Evolutionary conservation across 2,113 vertebrate species (phyloP), one percentile per base, ranked within the genome.

Genomic region (Pteruthius melanotis): DNA sequence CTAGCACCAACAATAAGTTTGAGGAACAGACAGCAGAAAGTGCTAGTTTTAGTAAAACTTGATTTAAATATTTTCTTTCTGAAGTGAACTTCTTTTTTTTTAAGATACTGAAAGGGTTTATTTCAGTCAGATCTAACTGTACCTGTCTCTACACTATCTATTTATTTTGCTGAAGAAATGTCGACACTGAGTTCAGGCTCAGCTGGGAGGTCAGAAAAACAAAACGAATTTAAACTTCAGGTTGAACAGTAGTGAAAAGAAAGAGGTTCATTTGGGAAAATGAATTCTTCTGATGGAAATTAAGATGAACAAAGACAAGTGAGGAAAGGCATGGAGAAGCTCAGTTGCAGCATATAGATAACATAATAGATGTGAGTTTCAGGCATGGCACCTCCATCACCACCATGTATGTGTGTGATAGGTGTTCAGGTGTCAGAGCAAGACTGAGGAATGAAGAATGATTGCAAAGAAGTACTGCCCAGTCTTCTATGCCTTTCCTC

Each of bases 151-250:
- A 26, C 11, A 13, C 16, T 12, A 7, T 54, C 13, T 61, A 8
- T 64, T 88, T 88, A 27, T 88, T 95, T 90, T 59, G 39, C n/a
- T 74, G 65, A 78, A 70, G 53, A 89, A 57, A 22, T 72, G 53
- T 57, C 0, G 0, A 65, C 74, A 80, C 6, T 44, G 31, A 82
- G 27, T 64, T 12, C 33, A 37, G 11, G 57, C 69, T 78, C 44
- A 68, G 1, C 14, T 71, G 24, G 39, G 40, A 93, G n/a, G 15
- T 71, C 44, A 60, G 65, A 84, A 82, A 57, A 83, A 65, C 45
- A 87, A 87, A 82, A 64, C 33, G 0, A 63, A 45, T 35, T 47
- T 63, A 59, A 71, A 71, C 10, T 35, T 91, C 11, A 50, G 31
- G 44, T 40, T 72, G 80, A 80, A 65, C 50, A 26, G 27, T 31